A percentile compares a stretch with the other conserved stretches of the same genome.
Conservation (phyloP, 2,797 vertebrate species). For the Brachyalestes nurse region DNA sequence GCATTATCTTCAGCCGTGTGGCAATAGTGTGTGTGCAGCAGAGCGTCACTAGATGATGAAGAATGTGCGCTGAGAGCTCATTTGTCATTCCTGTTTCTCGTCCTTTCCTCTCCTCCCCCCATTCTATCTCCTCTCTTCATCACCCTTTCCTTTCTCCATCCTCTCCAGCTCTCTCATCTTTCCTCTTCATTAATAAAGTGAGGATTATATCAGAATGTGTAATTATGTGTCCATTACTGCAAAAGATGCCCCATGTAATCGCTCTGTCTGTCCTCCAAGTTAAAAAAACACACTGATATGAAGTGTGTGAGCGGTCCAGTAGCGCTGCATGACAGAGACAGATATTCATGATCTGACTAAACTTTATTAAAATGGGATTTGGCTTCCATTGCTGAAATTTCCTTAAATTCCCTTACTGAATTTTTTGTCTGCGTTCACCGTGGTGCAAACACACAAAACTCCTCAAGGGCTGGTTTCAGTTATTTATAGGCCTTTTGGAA, state of each 20-base stretch:
- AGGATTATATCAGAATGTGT: constrained; percentile 53
- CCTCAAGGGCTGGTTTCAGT: not conserved
- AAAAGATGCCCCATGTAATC: constrained; percentile 14
- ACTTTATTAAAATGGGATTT: constrained; percentile 41
- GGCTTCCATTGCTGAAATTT: not conserved
- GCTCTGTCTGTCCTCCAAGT: constrained; percentile 2
- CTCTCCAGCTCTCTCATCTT: not conserved
- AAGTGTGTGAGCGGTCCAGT: not conserved
- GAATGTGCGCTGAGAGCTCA: constrained; percentile 26
- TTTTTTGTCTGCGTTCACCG: not conserved
- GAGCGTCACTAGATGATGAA: constrained; percentile 32
- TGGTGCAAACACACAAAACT: not conserved
- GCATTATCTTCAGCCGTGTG: constrained; percentile 24
- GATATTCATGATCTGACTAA: constrained; percentile 4
- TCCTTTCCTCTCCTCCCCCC: constrained; percentile 10
- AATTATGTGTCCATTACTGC: constrained; percentile 28
- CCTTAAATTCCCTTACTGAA: not conserved
- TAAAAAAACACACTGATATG: constrained; percentile 10
- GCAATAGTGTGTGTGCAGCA: constrained; percentile 17
- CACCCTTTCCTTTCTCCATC: not conserved
- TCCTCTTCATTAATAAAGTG: constrained; percentile 46
- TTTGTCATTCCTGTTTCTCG: constrained; percentile 26
- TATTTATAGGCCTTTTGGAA: not conserved
- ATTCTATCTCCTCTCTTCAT: constrained; percentile 20
- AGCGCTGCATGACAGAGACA: not conserved